Evolutionary conservation across 2,888 invertebrate species (phyloP).

Genomic region (Drosophila kambysellisi): DNA sequence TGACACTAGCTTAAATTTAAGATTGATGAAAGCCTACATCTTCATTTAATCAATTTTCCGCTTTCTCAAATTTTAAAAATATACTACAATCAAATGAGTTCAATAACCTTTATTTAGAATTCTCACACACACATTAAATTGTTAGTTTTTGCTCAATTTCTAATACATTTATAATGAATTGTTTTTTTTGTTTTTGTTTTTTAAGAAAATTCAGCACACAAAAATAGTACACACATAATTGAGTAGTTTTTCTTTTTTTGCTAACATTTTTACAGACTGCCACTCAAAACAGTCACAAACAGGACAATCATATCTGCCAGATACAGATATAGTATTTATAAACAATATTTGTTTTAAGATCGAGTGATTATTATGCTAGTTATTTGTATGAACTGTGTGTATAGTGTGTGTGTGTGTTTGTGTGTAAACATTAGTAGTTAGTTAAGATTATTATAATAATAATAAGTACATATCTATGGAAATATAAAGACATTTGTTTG

Average conservation of each 20-base stretch:
- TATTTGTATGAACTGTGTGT: slow-evolving; percentile 23
- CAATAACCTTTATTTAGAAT: slow-evolving; percentile 57
- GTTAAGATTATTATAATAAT: slow-evolving; percentile 61
- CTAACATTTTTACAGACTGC: slow-evolving; percentile 10
- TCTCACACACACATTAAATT: slow-evolving; percentile 53
- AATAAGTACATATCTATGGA: slow-evolving; percentile 62
- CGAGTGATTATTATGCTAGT: slow-evolving; percentile 20
- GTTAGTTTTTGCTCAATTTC: slow-evolving; percentile 46
- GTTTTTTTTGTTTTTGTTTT: neutral
- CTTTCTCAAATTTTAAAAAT: no score
- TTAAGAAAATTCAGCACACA: slow-evolving; percentile 60
- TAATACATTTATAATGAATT: slow-evolving; percentile 59
- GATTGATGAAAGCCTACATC: neutral
- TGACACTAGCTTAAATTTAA: slow-evolving; percentile 7
- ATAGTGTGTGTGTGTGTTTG: slow-evolving; percentile 4
- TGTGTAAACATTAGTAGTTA: slow-evolving; percentile 58
- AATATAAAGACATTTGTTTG: slow-evolving; percentile 82
- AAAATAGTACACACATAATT: slow-evolving; percentile 52
- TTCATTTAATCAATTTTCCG: neutral
- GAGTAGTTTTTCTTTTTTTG: slow-evolving; percentile 24
- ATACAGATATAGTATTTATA: slow-evolving; percentile 28
- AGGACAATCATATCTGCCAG: slow-evolving; percentile 42
- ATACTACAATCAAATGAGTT: slow-evolving; percentile 7
- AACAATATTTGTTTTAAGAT: slow-evolving; percentile 28
- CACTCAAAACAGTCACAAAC: slow-evolving; percentile 38